Evolutionary conservation across 2,113 vertebrate species (phyloP), one percentile per base, ranked within the genome.

Genomic region (Channa argus): DNA sequence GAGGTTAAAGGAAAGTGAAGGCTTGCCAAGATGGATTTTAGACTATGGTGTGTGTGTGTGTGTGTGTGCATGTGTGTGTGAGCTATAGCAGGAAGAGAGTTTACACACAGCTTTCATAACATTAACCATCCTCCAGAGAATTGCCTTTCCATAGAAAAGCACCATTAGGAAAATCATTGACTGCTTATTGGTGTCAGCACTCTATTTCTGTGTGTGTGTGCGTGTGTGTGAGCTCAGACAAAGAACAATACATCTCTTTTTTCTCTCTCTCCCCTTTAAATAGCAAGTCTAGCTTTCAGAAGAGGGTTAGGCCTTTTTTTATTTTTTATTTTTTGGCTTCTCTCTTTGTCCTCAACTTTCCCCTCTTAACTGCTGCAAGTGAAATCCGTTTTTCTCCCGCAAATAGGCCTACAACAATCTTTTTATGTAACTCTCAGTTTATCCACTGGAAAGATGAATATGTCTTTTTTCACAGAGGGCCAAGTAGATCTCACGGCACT

Each of bases 111-210:
- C 77, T 86, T 78, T 80, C 53, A 84, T 75, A 64, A 68, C 60
- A 86, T 89, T 88, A 93, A 90, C 76, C 67, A 46, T 76, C 50
- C 90, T 82, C 88, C 56, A 67, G 90, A 86, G 91, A 89, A 74
- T 64, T 85, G 67, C 51, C 65, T 79, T 90, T 84, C 83, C 86
- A 87, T 73, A 83, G 75, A 77, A 47, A 47, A 67, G 70, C 77
- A 77, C 79, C 77, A 89, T 88, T 90, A 87, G 77, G 73, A 89
- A 92, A 89, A 91, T 81, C 85, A 90, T 85, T 87, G 83, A 82
- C 82, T 83, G 79, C 80, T 83, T 86, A 90, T 89, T 88, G 85
- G 84, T 89, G 79, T 87, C 83, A 86, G 79, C 77, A 76, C 74
- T 87, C 73, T 80, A 33, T 82, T 71, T 37, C 54, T 44, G 51